These are phyloP conservation scores for Mormoops blainvillei DNA, from an alignment of 2,113 vertebrate genomes.

Conservation along the genomic window DNA sequence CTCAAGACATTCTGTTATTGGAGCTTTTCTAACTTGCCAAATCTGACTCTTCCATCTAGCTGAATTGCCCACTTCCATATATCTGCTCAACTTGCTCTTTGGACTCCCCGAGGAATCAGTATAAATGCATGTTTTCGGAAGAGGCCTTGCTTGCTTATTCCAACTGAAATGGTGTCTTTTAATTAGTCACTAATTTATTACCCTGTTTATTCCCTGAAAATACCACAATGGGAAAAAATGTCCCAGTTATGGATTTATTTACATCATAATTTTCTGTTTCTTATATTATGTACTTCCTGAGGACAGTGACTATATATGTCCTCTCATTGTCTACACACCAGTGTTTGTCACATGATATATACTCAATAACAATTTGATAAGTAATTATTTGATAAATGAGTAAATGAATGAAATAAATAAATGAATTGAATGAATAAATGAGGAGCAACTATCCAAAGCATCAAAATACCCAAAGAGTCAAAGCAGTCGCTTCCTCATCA, in stretches of 20 bases:
- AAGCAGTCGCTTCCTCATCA: slow-evolving; percentile 34
- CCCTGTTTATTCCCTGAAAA: neutral
- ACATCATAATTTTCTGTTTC: neutral
- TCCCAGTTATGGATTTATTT: neutral
- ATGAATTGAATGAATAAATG: neutral
- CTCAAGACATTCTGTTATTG: neutral
- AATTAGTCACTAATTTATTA: neutral
- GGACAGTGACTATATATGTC: neutral
- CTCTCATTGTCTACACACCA: neutral
- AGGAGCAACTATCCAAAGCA: neutral
- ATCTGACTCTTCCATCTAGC: neutral
- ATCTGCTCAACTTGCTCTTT: neutral
- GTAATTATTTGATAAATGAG: neutral
- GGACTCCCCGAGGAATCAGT: neutral
- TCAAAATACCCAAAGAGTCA: neutral
- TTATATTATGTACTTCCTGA: neutral
- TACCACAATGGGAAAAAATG: neutral
- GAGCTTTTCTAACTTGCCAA: neutral
- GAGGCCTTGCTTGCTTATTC: neutral
- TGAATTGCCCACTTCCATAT: neutral
- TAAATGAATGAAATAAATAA: neutral
- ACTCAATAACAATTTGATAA: neutral
- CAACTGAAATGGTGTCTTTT: neutral
- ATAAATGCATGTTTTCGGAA: neutral
- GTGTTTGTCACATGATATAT: neutral